Evolutionary conservation across 2,797 vertebrate species (phyloP).

Genomic region (Acanthurus tractus): DNA sequence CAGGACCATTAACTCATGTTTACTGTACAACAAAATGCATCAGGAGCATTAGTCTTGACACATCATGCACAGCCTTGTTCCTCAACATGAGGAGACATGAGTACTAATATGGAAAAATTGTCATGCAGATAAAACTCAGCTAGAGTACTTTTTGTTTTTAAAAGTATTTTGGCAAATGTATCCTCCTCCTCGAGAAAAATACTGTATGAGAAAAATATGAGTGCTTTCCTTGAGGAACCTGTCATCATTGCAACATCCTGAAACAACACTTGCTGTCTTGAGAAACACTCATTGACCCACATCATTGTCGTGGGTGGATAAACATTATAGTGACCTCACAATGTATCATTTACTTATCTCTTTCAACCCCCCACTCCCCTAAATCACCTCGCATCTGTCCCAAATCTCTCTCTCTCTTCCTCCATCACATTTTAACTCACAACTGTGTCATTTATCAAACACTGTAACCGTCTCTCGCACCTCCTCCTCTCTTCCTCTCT

Average conservation of each 20-base stretch:
- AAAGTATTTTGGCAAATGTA: conserved; percentile 50
- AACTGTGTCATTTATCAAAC: conserved; percentile 64
- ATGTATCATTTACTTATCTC: conserved; percentile 60
- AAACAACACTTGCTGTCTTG: conserved; percentile 66
- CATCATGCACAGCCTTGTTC: conserved; percentile 37
- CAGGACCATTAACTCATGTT: conserved; percentile 47
- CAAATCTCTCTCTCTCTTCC: conserved; percentile 9
- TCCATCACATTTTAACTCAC: conserved; percentile 19
- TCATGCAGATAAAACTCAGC: conserved; percentile 54
- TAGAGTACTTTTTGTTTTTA: conserved; percentile 33
- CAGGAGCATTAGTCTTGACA: conserved; percentile 32
- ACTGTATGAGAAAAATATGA: conserved; percentile 29
- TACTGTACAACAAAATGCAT: conserved; percentile 37
- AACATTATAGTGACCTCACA: conserved; percentile 62
- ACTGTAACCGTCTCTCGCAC: conserved; percentile 27
- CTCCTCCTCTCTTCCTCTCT: conserved; percentile 41
- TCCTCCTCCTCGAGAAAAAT: conserved; percentile 28
- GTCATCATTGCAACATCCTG: conserved; percentile 73
- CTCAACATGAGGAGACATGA: conserved; percentile 29
- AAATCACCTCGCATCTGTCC: conserved; percentile 41
- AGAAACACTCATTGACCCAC: conserved; percentile 64
- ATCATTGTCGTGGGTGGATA: conserved; percentile 71
- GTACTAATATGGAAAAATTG: conserved; percentile 57
- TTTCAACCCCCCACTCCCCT: conserved; percentile 12
- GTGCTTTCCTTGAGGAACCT: conserved; percentile 57